Conservation (phyloP, 1,140 invertebrate genomes). For the Chlorops oryzae region DNA sequence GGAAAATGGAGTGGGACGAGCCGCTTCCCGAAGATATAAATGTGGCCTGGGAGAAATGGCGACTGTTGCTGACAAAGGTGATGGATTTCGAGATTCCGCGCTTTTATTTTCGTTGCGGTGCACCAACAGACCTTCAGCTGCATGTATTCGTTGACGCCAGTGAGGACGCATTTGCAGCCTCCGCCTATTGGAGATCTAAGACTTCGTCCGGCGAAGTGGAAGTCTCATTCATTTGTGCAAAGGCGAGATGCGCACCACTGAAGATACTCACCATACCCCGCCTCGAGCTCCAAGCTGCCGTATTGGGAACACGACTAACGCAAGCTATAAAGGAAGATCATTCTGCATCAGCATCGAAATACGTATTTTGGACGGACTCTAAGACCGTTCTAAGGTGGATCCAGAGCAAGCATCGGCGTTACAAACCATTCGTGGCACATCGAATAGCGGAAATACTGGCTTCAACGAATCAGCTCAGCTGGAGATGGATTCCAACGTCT, state of each 20-base stretch:
- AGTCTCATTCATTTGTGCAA: conserved; percentile 20
- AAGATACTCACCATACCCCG: conserved; percentile 25
- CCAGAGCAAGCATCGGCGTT: conserved; percentile 15
- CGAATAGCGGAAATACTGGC: conserved; percentile 41
- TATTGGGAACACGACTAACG: conserved; percentile 21
- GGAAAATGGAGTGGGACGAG: conserved; percentile 38
- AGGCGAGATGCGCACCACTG: conserved; percentile 21
- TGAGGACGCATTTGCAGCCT: conserved; percentile 28
- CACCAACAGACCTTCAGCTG: conserved; percentile 15
- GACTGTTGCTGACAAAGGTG: conserved; percentile 4
- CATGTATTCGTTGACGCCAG: conserved; percentile 31
- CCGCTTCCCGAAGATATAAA: conserved; percentile 11
- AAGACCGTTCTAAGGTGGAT: conserved; percentile 36
- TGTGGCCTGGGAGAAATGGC: conserved; percentile 17
- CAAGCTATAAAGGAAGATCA: neutral
- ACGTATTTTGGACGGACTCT: conserved; percentile 39
- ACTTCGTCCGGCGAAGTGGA: conserved; percentile 3
- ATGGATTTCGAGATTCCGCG: too few relatives aligned
- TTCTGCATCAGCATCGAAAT: conserved; percentile 4
- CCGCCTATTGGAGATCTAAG: conserved; percentile 23
- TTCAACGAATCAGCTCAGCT: conserved; percentile 15
- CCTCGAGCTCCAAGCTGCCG: conserved; percentile 28
- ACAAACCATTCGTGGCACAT: conserved; percentile 45
- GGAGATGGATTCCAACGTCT: conserved; percentile 24
- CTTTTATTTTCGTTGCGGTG: too few relatives aligned